Percentiles rank a stretch among this genome's conserved stretches.
Conservation (phyloP, 2,113 vertebrate genomes). For the Panthera leo region DNA sequence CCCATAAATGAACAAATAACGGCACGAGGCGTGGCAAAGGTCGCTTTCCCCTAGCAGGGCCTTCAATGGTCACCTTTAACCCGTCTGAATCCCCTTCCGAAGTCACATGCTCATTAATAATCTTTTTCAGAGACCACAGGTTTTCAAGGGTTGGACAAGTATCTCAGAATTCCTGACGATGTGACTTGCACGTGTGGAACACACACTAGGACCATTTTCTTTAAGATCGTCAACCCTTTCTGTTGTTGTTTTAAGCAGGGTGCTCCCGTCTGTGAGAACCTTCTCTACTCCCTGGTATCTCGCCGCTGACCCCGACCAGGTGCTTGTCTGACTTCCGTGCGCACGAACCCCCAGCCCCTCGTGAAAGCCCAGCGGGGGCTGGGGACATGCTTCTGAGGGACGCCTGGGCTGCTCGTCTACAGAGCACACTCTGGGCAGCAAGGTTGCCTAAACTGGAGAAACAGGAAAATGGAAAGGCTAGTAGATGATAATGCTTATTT, state of each 20-base stretch:
- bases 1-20: neutral
- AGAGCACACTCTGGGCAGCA: neutral
- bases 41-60: neutral
- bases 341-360: fast-evolving
- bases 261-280: neutral
- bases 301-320: neutral
- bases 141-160: neutral
- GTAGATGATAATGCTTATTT: neutral
- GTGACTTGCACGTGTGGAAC: neutral
- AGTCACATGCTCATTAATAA: neutral
- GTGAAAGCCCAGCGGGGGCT: fast-evolving
- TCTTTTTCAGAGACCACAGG: neutral
- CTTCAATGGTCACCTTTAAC: neutral
- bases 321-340: neutral
- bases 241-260: neutral
- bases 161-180: neutral
- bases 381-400: neutral
- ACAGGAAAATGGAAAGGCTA: neutral
- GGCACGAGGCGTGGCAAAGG: fast-evolving
- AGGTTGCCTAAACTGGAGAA: neutral
- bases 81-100: neutral
- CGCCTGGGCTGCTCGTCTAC: too few species aligned
- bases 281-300: neutral
- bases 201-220: too few species aligned
- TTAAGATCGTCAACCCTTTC: neutral